Base-by-base conservation (phyloP, 1,140 invertebrate genomes). In the Cherax quadricarinatus region DNA sequence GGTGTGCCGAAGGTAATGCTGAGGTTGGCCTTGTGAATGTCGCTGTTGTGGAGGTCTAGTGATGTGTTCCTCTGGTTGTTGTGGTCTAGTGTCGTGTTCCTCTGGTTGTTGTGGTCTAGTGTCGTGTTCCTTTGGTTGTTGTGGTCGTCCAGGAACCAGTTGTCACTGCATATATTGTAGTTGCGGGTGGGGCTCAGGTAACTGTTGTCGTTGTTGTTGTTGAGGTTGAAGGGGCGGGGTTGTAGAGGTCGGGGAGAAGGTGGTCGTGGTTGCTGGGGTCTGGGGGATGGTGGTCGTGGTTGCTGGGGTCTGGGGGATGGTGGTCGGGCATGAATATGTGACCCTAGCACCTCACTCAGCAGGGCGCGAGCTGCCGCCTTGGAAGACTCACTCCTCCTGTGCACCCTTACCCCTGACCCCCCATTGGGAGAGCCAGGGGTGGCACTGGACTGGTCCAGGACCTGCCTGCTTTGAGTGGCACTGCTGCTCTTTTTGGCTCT, bases 281-380 rank as follows among this genome's bases (percentile, higher is more conserved):
- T 49, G 16, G 78, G 75, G 14, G 86, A 18, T 60, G 86, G 9
- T 24, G 86, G 21, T 16, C 24, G 51, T 12, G 86, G 66, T 60
- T 5, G 16, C 53, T 30, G 53, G 4, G 83, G 60, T 49, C 57
- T 16, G 4, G 60, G 83, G 83, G 60, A 85, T 14, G 83, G 60
- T 14, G 60, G 83, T 14, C 60, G 30, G 51, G 51, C 53, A 49
- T 89, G 81, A 60, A 89, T 16, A 49, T 49, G 80, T 9, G 88
- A 62, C 6, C 62, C 53, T 24, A 89, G 60, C 60, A 89, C 88
- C 21, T 83, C 82, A 16, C 48, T n/a, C 80, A 89, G 81, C 49
- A 89, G 81, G 49, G 88, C 88, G 30, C 88, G 88, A 49, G 88
- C 88, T 14, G 88, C 88, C 14, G 88, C 88, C 48, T 73, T 9